phyloP scores from a whole-genome alignment of 2,888 invertebrate genomes.

The Sesia bembeciformis region DNA sequence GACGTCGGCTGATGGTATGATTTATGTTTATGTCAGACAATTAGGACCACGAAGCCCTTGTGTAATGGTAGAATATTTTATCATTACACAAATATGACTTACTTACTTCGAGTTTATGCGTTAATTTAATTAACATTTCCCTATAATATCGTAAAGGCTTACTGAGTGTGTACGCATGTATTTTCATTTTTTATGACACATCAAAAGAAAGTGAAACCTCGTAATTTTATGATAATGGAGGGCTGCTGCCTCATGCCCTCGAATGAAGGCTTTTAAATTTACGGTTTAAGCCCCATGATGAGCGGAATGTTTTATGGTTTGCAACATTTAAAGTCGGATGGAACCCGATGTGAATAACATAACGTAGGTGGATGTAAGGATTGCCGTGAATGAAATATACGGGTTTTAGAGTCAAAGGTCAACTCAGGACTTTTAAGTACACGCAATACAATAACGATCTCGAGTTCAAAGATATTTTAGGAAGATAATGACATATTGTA shows the following conservation, averaged over 20 bases:
- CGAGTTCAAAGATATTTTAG: too few relatives aligned
- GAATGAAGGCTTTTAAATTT: constrained; percentile 67
- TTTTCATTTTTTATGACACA: constrained; percentile 63
- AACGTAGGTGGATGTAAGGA: background rate
- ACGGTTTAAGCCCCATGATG: constrained; percentile 50
- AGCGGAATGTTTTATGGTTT: constrained; percentile 49
- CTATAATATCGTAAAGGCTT: constrained; percentile 11
- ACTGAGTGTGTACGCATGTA: constrained; percentile 33
- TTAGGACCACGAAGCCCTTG: too few relatives aligned
- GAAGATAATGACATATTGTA: too few relatives aligned
- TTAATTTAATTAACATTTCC: background rate
- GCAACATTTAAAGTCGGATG: constrained; percentile 39
- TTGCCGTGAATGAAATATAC: too few relatives aligned
- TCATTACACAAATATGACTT: too few relatives aligned
- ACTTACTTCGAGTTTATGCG: background rate
- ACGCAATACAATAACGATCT: too few relatives aligned
- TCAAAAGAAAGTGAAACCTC: constrained; percentile 69
- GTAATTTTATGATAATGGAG: constrained; percentile 71
- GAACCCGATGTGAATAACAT: background rate
- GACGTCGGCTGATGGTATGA: too few relatives aligned
- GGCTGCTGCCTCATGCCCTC: constrained; percentile 40
- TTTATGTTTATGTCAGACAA: too few relatives aligned
- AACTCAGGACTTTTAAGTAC: too few relatives aligned
- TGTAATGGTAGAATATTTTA: too few relatives aligned
- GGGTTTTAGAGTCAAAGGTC: too few relatives aligned